Conservation (phyloP, 92 coral and sea anemone species). For the Bergia sp. region DNA sequence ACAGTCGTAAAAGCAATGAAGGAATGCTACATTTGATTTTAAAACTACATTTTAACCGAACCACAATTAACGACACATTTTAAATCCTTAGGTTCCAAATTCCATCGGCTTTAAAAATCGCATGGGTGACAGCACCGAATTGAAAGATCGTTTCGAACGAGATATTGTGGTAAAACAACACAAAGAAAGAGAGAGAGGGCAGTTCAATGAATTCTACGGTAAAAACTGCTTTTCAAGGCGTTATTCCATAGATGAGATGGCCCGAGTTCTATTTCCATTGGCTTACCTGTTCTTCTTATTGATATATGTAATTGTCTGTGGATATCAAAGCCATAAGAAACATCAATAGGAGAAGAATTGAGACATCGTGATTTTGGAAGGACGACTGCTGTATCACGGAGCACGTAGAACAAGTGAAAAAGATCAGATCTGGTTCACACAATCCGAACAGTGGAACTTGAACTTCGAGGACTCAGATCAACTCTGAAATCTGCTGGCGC, state of each 20-base stretch:
- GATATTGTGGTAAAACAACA: background rate
- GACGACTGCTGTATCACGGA: too few relatives aligned
- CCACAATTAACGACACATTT: background rate
- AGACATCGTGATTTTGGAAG: too few relatives aligned
- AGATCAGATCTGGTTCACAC: too few relatives aligned
- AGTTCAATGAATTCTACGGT: background rate
- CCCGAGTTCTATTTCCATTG: slow-evolving; percentile 11
- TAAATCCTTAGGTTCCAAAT: background rate
- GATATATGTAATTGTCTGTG: background rate
- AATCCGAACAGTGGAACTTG: too few relatives aligned
- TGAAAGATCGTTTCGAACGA: background rate
- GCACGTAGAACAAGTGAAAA: too few relatives aligned
- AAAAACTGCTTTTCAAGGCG: background rate
- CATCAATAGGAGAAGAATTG: background rate
- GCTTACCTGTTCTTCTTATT: background rate
- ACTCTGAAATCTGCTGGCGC: too few relatives aligned
- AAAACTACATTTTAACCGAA: too few relatives aligned
- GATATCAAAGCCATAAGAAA: background rate
- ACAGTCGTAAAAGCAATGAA: background rate
- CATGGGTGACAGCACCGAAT: background rate
- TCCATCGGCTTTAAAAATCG: background rate
- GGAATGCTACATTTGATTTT: too few relatives aligned
- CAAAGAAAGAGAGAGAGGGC: background rate
- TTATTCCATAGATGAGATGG: slow-evolving; percentile 8
- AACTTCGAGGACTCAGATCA: too few relatives aligned